These are phyloP conservation scores for Blennius ocellaris DNA, from an alignment of 2,113 vertebrate species.

Conservation along the genomic window DNA sequence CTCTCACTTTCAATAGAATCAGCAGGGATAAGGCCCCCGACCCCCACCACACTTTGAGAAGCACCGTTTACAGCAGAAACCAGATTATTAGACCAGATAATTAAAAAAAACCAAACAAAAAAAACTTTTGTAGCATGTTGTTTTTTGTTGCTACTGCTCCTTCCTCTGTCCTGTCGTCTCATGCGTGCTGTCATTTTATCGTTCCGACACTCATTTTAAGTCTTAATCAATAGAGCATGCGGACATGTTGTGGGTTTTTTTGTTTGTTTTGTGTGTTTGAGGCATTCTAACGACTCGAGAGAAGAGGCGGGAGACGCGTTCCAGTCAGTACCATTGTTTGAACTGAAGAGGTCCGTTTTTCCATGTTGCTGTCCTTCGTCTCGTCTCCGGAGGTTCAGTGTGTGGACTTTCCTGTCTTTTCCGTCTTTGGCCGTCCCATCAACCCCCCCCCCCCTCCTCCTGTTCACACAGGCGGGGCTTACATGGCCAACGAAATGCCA, in stretches of 20 bases:
- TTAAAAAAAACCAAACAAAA: too few species aligned
- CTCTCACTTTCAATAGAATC: too few species aligned
- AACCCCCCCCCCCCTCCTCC: too few species aligned
- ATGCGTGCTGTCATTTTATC: too few species aligned
- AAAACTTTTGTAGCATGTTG: slow-evolving; percentile 13
- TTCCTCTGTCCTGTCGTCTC: background rate
- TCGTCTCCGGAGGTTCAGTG: slow-evolving; percentile 64
- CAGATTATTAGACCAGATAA: too few species aligned
- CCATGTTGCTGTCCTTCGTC: slow-evolving; percentile 77
- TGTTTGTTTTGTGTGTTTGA: too few species aligned
- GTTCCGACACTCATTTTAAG: too few species aligned
- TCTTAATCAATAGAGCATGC: too few species aligned
- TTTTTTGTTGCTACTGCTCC: slow-evolving; percentile 38
- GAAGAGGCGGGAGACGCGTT: slow-evolving; percentile 27
- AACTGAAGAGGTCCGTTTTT: slow-evolving; percentile 85
- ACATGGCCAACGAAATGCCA: slow-evolving; percentile 67
- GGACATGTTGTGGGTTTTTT: too few species aligned
- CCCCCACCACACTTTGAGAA: too few species aligned
- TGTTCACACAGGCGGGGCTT: slow-evolving; percentile 50
- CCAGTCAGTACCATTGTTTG: slow-evolving; percentile 94
- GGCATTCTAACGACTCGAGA: background rate
- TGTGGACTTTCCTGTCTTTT: slow-evolving; percentile 25
- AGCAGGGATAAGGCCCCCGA: too few species aligned
- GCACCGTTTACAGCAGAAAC: too few species aligned
- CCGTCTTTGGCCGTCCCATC: slow-evolving; percentile 37